Evolutionary conservation across 2,797 vertebrate genomes (phyloP), one percentile per base, ranked within the genome.

Genomic region (Epinephelus awoara): DNA sequence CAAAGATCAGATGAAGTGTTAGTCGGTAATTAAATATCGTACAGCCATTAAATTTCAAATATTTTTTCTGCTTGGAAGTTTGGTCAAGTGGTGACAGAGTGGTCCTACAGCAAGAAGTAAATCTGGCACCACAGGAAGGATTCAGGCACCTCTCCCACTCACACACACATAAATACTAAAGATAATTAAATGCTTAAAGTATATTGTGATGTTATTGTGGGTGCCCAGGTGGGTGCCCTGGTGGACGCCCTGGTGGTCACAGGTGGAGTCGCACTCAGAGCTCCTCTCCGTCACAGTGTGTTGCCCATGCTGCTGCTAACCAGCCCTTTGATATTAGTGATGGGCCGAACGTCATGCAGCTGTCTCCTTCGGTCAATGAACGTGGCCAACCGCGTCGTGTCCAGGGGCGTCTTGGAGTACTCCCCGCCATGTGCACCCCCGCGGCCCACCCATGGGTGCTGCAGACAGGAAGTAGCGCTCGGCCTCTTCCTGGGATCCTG

Each of bases 361-460:
- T 99, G 98, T 80, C 94, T 94, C 72, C 98, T 97, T 44, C 98
- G 94, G 77, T 99, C 98, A 0, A 98, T 97, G 84, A 99, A 99
- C 10, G 96, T 96, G 0, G 97, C 96, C 88, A 99, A 78, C 56
- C 98, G 96, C 0, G 95, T 95, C 0, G 97, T 99, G 90, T 99
- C 98, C 94, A 99, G 93, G 0, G 98, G 98, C 2, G 94, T 96
- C 90, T 96, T 97, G 91, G 98, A 99, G 91, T 99, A 96, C 87
- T 97, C 96, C 72, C 97, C 96, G 0, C 96, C 97, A 42, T 97
- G 97, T 0, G 96, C 95, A 0, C 98, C 96, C 38, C 99, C 95
- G 85, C 98, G 98, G 0, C 97, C 96, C 66, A 99, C 95, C 98
- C 98, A 99, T 0, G 98, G 98, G 21, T 99, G 98, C 91, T 98